A percentile compares a stretch with the other conserved stretches of the same genome.
phyloP scores from a whole-genome alignment of 2,797 vertebrate genomes.

The Anguilla marmorata region DNA sequence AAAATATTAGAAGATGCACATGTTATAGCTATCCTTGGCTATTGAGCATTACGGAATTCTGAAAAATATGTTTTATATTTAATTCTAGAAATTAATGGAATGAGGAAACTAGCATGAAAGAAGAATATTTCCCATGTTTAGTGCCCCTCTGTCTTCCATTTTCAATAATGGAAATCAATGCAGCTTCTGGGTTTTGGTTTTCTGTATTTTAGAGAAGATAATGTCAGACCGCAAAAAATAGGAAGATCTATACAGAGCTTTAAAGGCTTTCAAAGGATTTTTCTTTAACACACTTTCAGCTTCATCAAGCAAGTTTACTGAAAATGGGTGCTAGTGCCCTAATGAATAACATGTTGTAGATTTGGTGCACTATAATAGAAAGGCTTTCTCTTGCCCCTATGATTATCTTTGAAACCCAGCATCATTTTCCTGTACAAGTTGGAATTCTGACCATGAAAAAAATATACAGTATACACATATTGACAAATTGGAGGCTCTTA shows the following conservation, averaged over 20 bases:
- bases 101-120: background rate
- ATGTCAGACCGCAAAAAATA: background rate
- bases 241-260: slow-evolving; percentile 17
- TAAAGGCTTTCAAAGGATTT: slow-evolving; percentile 21
- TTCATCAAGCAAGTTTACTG: slow-evolving; percentile 9
- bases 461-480: background rate
- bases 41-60: background rate
- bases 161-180: slow-evolving; percentile 22
- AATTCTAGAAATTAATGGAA: background rate
- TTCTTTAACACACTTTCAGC: slow-evolving; percentile 16
- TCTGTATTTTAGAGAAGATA: slow-evolving; percentile 8
- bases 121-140: background rate
- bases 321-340: background rate
- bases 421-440: background rate
- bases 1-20: background rate
- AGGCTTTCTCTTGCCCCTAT: background rate
- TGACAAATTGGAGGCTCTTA: background rate
- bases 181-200: background rate
- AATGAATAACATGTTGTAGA: background rate
- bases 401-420: background rate
- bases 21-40: background rate
- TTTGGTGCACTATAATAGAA: background rate
- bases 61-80: background rate
- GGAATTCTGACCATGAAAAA: background rate
- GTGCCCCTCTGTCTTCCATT: background rate